Evolutionary conservation across 2,888 invertebrate genomes (phyloP), one percentile per base, ranked within the genome.

Genomic region (Erannis defoliaria): DNA sequence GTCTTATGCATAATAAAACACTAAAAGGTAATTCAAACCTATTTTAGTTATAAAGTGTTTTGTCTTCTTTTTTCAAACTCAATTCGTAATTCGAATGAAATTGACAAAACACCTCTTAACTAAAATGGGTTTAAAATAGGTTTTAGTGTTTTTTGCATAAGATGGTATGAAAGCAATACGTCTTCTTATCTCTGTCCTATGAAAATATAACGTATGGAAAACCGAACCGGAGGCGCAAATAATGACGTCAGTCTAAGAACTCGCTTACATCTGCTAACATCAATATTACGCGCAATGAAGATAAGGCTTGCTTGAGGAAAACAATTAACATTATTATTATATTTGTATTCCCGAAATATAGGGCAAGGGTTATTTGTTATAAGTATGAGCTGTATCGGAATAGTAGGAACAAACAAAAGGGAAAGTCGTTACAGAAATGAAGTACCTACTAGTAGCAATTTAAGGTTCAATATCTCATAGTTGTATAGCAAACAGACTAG

Each of bases 161-260:
- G n/a, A n/a, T n/a, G n/a, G n/a, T n/a, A 3, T 10, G 16, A 37
- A 19, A 40, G 5, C 14, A 19, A 19, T 40, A 19, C 12, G 10
- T 31, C 31, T 31, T 8, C 31, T 31, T 26, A 26, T 26, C 4
- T 26, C 26, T 26, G 26, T 26, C 26, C 26, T 26, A 26, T 6
- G 26, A 23, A 42, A 42, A 42, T 21, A 21, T 21, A 42, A 42
- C 21, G 21, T 6, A 19, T 42, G 42, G 58, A 43, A 46, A 46
- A 12, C 29, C 21, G 50, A 58, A 58, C 46, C 35, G 43, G 21
- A 82, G 83, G 83, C 76, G 80, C 71, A 76, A 77, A 78, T 86
- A 85, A 86, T 84, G 83, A 82, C 75, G 79, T 83, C 78, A 77
- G 63, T 70, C 68, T 64, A 62, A 76, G 70, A 75, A 76, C 73